Percentiles rank a stretch among this genome's conserved stretches.
Conservation (phyloP, 2,113 vertebrate species). For the Amphiprion ocellaris region DNA sequence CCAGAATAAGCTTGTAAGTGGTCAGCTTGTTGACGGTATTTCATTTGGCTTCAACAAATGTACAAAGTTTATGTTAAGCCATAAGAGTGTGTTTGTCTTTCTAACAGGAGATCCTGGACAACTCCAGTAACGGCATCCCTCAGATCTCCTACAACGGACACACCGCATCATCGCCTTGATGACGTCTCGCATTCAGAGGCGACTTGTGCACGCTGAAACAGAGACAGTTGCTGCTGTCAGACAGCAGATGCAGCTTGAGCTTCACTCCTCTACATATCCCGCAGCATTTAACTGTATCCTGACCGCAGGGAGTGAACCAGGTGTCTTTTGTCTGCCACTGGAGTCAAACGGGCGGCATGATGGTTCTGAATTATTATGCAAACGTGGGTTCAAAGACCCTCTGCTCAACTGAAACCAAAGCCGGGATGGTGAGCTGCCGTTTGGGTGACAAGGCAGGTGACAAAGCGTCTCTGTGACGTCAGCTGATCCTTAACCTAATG, state of each 20-base stretch:
- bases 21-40: not conserved
- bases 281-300: slow-evolving; percentile 6
- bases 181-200: not conserved
- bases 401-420: slow-evolving; percentile 42
- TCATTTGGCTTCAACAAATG: not conserved
- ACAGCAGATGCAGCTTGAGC: slow-evolving; percentile 36
- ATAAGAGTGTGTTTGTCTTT: slow-evolving; percentile 28
- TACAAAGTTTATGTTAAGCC: not conserved
- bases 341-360: not conserved
- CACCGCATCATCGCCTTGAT: slow-evolving; percentile 75
- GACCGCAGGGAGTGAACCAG: slow-evolving; percentile 17
- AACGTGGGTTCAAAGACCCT: slow-evolving; percentile 23
- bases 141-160: slow-evolving; percentile 94
- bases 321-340: not conserved
- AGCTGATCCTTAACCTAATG: slow-evolving; percentile 32
- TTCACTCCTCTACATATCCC: slow-evolving; percentile 28
- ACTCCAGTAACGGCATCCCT: slow-evolving; percentile 92
- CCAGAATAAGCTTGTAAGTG: not conserved
- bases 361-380: slow-evolving; percentile 61
- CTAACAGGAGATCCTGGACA: slow-evolving; percentile 95
- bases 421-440: slow-evolving; percentile 1
- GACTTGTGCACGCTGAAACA: slow-evolving; percentile 14
- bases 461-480: slow-evolving; percentile 22
- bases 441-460: slow-evolving; percentile 33
- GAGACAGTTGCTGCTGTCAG: slow-evolving; percentile 15